Evolutionary conservation across 2,888 invertebrate genomes (phyloP), one percentile per base, ranked within the genome.

Genomic region (Cecidostiba fungosa): DNA sequence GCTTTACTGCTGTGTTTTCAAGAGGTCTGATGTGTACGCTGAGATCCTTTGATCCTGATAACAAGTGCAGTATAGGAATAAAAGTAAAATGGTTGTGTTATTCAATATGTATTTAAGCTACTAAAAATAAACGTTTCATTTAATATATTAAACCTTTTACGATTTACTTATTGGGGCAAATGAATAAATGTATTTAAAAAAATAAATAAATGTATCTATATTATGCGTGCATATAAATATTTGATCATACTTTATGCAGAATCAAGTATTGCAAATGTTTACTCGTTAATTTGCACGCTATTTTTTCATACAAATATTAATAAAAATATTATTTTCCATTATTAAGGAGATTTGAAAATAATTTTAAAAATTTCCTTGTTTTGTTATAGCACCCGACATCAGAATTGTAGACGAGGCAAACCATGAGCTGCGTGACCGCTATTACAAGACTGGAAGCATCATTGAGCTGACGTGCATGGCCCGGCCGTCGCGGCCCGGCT

Each of bases 361-460:
- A 26, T 26, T 29, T 66, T 4, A 69, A 8, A 77, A 36, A 23
- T 43, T 43, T 73, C 6, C 23, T 32, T 39, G 19, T 80, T 73
- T 87, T 78, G 87, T 89, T 87, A 16, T 94, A 97, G 96, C 96
- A 87, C 96, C 96, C 77, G 95, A 96, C 86, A 94, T 96, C 88
- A 95, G 95, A 89, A 96, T 97, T 91, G 95, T 96, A 80, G 96
- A 96, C 89, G 96, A 96, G 89, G 95, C 95, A 89, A 95, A 95
- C 81, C 95, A 96, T 90, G 95, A 96, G 92, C 94, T 96, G 80
- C 95, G 95, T 89, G 96, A 96, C 92, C 95, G 96, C 90, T 96
- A 96, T 92, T 96, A 96, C 93, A 96, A 96, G 94, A 95, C 96
- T 47, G 96, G 96, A 89, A 96, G 96, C 92, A 95, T 95, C 83